A percentile compares a stretch with the other conserved stretches of the same genome.
Conservation (phyloP, 2,888 invertebrate species). For the Lepidonotus clava region DNA sequence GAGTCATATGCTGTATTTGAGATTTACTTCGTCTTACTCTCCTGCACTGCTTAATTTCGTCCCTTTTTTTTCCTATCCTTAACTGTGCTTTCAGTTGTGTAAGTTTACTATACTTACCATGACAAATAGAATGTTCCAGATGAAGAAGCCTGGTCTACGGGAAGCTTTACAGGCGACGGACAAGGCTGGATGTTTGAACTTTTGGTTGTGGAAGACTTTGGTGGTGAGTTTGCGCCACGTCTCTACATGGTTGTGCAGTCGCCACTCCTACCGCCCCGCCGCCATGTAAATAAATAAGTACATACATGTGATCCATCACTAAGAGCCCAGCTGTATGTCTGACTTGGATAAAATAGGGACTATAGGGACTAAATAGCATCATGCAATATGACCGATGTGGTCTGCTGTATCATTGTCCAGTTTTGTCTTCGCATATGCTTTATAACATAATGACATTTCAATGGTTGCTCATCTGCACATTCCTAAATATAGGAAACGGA, state of each 20-base stretch:
- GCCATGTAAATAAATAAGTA: background rate
- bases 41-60: too few species aligned
- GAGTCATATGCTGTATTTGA: too few species aligned
- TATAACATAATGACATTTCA: background rate
- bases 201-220: slow-evolving; percentile 47
- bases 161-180: slow-evolving; percentile 67
- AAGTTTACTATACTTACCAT: too few species aligned
- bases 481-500: too few species aligned
- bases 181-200: slow-evolving; percentile 65
- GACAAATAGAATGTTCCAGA: slow-evolving; percentile 69
- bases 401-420: background rate
- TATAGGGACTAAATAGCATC: background rate
- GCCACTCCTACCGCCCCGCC: slow-evolving; percentile 69
- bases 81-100: too few species aligned
- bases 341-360: background rate
- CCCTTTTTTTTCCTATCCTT: too few species aligned
- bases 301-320: background rate
- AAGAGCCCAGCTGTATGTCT: background rate
- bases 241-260: slow-evolving; percentile 69
- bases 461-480: background rate
- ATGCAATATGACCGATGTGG: background rate
- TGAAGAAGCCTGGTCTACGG: slow-evolving; percentile 67
- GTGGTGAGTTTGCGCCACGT: slow-evolving; percentile 41
- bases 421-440: background rate
- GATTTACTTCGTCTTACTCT: too few species aligned